Evolutionary conservation across 1,140 invertebrate species (phyloP).

Genomic region (Drosophila seguyi): DNA sequence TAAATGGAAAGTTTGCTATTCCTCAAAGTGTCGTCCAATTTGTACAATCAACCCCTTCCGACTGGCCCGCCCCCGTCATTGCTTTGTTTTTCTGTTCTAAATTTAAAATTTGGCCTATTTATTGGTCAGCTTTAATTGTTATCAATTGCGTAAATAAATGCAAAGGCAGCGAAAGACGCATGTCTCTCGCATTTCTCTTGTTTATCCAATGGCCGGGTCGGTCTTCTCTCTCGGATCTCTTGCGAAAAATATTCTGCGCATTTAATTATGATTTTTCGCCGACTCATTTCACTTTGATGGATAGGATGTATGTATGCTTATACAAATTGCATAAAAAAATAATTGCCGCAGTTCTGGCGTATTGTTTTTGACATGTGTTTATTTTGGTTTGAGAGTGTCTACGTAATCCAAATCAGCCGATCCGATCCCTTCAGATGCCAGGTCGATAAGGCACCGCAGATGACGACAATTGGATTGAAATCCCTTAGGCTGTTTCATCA

Average conservation of each 20-base stretch:
- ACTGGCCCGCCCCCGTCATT: background rate
- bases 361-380: conserved; percentile 10
- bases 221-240: background rate
- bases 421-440: conserved; percentile 31
- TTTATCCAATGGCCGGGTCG: conserved; percentile 19
- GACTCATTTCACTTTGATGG: conserved; percentile 33
- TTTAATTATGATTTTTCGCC: conserved; percentile 53
- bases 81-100: conserved; percentile 57
- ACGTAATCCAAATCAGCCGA: conserved; percentile 23
- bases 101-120: conserved; percentile 80
- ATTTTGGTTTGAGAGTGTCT: background rate
- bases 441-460: conserved; percentile 20
- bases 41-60: conserved; percentile 7
- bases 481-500: conserved; percentile 10
- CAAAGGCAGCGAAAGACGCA: conserved; percentile 35
- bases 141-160: conserved; percentile 78
- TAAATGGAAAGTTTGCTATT: conserved; percentile 5
- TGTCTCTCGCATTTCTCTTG: conserved; percentile 15
- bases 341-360: conserved; percentile 28
- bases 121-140: conserved; percentile 63
- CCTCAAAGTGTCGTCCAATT: conserved; percentile 3
- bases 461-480: conserved; percentile 34
- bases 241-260: conserved; percentile 56
- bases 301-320: conserved; percentile 10
- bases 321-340: conserved; percentile 38